Evolutionary conservation across 2,888 invertebrate genomes (phyloP).

Genomic region (Anarsia innoxiella): DNA sequence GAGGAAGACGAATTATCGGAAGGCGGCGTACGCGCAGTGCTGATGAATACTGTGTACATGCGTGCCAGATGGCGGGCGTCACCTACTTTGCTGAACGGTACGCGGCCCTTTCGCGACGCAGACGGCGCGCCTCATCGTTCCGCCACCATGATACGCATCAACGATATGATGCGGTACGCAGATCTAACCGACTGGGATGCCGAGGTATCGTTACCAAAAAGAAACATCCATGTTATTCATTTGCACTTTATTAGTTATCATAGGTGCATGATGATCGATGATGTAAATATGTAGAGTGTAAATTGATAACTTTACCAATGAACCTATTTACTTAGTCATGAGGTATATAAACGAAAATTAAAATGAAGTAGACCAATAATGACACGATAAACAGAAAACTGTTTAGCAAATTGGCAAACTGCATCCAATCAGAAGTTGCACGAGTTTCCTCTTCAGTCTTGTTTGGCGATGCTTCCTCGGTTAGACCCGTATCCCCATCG

Average conservation of each 20-base stretch:
- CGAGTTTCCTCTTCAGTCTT: constrained; percentile 27
- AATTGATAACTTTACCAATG: no score
- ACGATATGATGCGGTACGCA: constrained; percentile 57
- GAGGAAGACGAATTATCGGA: constrained; percentile 50
- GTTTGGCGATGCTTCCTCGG: constrained; percentile 26
- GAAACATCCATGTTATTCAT: no score
- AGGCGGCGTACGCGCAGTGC: constrained; percentile 35
- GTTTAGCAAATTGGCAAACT: constrained; percentile 54
- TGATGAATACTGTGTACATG: constrained; percentile 48
- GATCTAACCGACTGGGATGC: constrained; percentile 51
- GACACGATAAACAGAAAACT: constrained; percentile 44
- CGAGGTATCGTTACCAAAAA: no score
- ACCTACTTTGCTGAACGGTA: constrained; percentile 61
- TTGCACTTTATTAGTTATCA: background rate
- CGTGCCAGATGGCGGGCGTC: constrained; percentile 59
- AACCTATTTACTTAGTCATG: no score
- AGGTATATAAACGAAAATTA: constrained; percentile 53
- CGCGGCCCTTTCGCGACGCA: constrained; percentile 39
- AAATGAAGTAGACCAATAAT: constrained; percentile 46
- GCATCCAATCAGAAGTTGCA: constrained; percentile 49
- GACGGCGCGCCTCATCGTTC: constrained; percentile 29
- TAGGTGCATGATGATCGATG: no score
- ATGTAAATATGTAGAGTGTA: no score
- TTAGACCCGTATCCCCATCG: constrained; percentile 38
- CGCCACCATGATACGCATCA: constrained; percentile 57